Evolutionary conservation across 2,888 invertebrate species (phyloP), one percentile per base, ranked within the genome.

Genomic region (Cryptocephalus moraei): DNA sequence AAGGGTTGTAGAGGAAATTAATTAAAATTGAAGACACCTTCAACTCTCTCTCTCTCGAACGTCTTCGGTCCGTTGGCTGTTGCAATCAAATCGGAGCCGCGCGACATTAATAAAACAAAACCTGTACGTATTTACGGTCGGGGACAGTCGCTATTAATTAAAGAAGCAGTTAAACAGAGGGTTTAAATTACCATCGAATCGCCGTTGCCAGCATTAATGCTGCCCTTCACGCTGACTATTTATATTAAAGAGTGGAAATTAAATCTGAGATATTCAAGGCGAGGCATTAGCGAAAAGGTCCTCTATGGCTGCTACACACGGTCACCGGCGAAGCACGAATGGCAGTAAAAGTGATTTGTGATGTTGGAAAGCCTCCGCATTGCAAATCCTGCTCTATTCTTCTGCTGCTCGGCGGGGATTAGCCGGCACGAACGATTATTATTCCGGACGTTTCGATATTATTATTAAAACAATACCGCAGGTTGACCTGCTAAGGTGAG

Each of bases 271-370:
- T 64, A 64, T 64, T 63, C 61, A 56, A 60, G 58, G 56, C 56
- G 53, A 50, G 59, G 62, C 59, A 62, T 64, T 63, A 62, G 59
- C 58, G 11, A 12, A 36, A 36, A 36, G 62, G 62, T 62, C 58
- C 58, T 58, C 56, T 58, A 59, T 56, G 56, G 44, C 48, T 54
- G 56, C 53, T 56, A 56, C 58, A 59, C 53, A 56, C 57, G 57
- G 57, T 55, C 53, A 49, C 54, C 47, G 36, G 36, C 36, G 12
- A 36, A 12, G 11, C n/a, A n/a, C 11, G 12, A n/a, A 36, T 12
- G 12, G 66, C 69, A 69, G 69, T 71, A 70, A 71, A 71, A 70
- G 71, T 71, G 71, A 71, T 71, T 71, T 71, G 70, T 70, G 70
- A 67, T 65, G 64, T 60, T 63, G 58, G 62, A 63, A 64, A 67